Evolutionary conservation across 2,113 vertebrate species (phyloP), one percentile per base, ranked within the genome.

Genomic region (Glaucomys volans): DNA sequence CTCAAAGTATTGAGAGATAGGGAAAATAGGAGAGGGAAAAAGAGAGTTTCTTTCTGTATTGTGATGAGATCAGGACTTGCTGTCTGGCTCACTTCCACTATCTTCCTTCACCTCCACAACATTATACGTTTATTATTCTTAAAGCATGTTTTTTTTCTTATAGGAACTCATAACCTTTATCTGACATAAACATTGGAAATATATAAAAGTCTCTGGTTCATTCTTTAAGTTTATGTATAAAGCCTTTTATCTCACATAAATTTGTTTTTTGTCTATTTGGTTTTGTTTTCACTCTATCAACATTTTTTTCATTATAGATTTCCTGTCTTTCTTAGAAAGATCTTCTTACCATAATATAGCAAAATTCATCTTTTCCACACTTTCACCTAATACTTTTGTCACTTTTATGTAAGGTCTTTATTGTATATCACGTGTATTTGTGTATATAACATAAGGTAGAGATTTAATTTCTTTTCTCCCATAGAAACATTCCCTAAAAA

Each of bases 311-410:
- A 7, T 87, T 94, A 9, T 76, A 64, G 37, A 86, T 52, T 86
- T 92, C 35, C 67, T 69, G 1, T 50, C 37, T 82, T 90, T 91
- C 88, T 95, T 71, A 91, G 74, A 81, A 77, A 93, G 14, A 72
- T 3, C 5, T 69, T 77, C 50, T 74, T 75, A 90, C 9, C 44
- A 62, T 28, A 90, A 24, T 93, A 52, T 64, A 92, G 10, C 10
- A 67, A 76, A 88, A 76, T 84, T 20, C 6, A 72, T 8, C 30
- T 82, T 17, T 94, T 87, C 26, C 50, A 85, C 35, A 85, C 64
- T 84, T 87, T 86, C 50, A 75, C 64, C 37, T 64, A 69, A 1
- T 80, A 64, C 32, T 64, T 72, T 83, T 85, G 35, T 37, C 84
- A 84, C 52, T 92, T 92, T 90, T 94, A 79, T 59, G 28, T 62